Evolutionary conservation across 2,113 vertebrate species (phyloP), one percentile per base, ranked within the genome.

Genomic region (Ursus arctos): DNA sequence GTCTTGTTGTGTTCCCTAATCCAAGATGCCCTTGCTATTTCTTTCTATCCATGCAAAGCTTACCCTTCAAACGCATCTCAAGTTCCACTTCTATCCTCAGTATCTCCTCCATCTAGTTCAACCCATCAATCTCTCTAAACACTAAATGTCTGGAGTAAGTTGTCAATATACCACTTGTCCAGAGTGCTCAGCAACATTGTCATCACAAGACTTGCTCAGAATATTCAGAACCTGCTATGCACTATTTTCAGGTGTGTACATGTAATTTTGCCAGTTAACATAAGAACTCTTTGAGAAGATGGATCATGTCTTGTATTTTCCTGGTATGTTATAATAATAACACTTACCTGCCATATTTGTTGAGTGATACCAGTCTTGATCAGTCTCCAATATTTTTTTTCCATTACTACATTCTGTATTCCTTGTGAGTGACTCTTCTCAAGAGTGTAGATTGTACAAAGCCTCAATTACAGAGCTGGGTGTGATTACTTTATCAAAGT

Each of bases 401-500:
- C 15, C 33, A 84, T 51, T 79, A 71, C 19, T 93, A 36, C 15
- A 84, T 15, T 84, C 36, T 71, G 6, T 51, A 91, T 1, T 55
- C 18, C 26, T 82, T 92, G 12, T 67, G 61, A 97, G 16, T 57
- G 24, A 92, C 19, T 86, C 8, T 67, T 87, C 47, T 55, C 86
- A 40, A 91, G 43, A 96, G 7, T 74, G 31, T 83, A 57, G 28
- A 40, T 40, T 95, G 22, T 49, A 11, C 74, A 81, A 82, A 31
- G 33, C 11, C 13, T 12, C 19, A 43, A 18, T 95, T 86, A 69
- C n/a, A 93, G 36, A 85, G 13, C 40, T 57, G n/a, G 12, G 43
- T 71, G 31, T 92, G n/a, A 92, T 90, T 40, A 55, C 6, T 91
- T 97, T 80, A 91, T 36, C 51, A 91, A 92, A 76, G 16, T 1